Evolutionary conservation across 2,888 invertebrate species (phyloP).

Genomic region (Plemyria rubiginata): DNA sequence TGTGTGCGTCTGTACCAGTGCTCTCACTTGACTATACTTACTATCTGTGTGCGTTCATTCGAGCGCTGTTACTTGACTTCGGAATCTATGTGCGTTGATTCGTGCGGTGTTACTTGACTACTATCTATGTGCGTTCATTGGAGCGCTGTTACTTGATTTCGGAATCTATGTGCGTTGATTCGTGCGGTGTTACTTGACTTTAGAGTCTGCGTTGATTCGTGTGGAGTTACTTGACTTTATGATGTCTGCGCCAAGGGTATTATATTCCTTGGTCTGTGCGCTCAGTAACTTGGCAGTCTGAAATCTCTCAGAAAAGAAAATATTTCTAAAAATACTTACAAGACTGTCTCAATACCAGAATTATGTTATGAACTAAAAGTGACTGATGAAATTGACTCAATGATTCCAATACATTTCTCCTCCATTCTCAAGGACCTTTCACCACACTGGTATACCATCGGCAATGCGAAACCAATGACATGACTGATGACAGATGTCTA

Average conservation of each 20-base stretch:
- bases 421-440: background rate
- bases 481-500: background rate
- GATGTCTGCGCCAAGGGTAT: too few relatives aligned
- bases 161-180: background rate
- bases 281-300: too few relatives aligned
- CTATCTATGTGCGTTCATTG: background rate
- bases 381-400: too few relatives aligned
- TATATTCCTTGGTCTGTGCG: too few relatives aligned
- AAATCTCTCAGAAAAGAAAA: too few relatives aligned
- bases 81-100: background rate
- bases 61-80: slow-evolving; percentile 1
- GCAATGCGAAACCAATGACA: background rate
- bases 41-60: background rate
- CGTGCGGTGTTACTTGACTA: background rate
- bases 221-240: background rate
- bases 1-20: background rate
- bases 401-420: too few relatives aligned
- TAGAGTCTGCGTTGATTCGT: background rate
- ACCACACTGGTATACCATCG: background rate
- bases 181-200: background rate
- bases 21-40: too few relatives aligned
- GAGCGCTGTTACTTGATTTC: background rate
- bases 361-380: too few relatives aligned
- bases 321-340: too few relatives aligned
- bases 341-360: too few relatives aligned